Percentiles rank a stretch among this genome's conserved stretches.
Conservation (phyloP, 2,797 vertebrate species). For the Sebastes variabilis region DNA sequence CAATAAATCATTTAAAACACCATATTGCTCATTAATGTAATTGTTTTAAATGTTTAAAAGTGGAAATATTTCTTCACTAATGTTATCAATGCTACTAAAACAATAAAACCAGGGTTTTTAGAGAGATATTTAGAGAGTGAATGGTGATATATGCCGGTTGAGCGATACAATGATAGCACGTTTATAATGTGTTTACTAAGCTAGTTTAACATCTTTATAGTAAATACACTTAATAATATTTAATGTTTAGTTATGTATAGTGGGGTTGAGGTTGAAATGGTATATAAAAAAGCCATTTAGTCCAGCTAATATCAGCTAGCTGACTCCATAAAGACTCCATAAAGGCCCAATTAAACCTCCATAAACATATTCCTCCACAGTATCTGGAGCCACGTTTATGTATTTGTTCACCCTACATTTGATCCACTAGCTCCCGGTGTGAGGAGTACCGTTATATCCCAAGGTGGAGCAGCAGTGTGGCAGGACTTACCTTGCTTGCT, state of each 20-base stretch:
- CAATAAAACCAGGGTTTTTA: too few species aligned
- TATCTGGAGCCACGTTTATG: not conserved
- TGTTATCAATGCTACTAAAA: too few species aligned
- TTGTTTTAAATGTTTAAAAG: not conserved
- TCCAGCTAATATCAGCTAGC: constrained; percentile 39
- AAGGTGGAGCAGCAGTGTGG: constrained; percentile 39
- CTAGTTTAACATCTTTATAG: not conserved
- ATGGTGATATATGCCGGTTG: constrained; percentile 53
- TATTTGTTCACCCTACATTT: not conserved
- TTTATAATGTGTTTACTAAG: not conserved
- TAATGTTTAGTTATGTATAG: not conserved
- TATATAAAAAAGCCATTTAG: not conserved
- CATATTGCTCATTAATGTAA: not conserved
- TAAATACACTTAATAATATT: too few species aligned
- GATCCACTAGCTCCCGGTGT: constrained; percentile 5
- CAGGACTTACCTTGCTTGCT: constrained; percentile 86
- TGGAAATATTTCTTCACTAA: too few species aligned
- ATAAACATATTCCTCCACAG: constrained; percentile 15
- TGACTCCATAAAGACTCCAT: constrained; percentile 51
- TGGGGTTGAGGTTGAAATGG: not conserved
- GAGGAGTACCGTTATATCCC: constrained; percentile 52
- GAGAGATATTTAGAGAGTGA: not conserved
- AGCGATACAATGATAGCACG: not conserved
- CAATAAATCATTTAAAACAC: not conserved
- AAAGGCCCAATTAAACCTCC: constrained; percentile 64